Conservation (phyloP, 2,797 vertebrate species). For the Myotis vivesi region DNA sequence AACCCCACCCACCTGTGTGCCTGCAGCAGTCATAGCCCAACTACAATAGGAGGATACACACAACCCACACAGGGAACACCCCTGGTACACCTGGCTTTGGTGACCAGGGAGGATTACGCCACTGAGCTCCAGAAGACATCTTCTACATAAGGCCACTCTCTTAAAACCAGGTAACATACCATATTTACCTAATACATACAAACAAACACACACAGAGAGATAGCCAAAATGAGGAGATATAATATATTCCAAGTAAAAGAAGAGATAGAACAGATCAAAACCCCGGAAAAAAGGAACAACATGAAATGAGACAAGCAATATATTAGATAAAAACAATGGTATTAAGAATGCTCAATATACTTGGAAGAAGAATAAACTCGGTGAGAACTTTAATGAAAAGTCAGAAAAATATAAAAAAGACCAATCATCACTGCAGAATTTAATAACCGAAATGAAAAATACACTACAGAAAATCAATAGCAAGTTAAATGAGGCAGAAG, state of each 20-base stretch:
- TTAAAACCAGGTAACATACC: neutral
- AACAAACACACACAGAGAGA: neutral
- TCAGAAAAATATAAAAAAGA: neutral
- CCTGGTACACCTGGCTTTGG: neutral
- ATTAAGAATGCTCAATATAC: neutral
- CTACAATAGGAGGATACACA: neutral
- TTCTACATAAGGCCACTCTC: neutral
- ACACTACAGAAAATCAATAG: neutral
- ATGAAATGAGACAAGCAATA: neutral
- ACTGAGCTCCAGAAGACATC: neutral
- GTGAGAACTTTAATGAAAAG: neutral
- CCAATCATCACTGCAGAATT: neutral
- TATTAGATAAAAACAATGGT: neutral
- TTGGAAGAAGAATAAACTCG: neutral
- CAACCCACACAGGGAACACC: neutral
- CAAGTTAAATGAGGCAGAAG: neutral
- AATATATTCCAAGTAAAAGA: neutral
- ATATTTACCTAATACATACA: neutral
- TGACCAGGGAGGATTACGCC: neutral
- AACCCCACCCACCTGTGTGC: neutral
- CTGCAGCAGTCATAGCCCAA: neutral
- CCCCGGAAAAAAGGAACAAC: neutral
- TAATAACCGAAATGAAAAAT: neutral
- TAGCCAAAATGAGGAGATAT: neutral
- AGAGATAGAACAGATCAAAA: neutral